Conservation (phyloP, 2,888 invertebrate species). For the Lasioglossum oenotherae region DNA sequence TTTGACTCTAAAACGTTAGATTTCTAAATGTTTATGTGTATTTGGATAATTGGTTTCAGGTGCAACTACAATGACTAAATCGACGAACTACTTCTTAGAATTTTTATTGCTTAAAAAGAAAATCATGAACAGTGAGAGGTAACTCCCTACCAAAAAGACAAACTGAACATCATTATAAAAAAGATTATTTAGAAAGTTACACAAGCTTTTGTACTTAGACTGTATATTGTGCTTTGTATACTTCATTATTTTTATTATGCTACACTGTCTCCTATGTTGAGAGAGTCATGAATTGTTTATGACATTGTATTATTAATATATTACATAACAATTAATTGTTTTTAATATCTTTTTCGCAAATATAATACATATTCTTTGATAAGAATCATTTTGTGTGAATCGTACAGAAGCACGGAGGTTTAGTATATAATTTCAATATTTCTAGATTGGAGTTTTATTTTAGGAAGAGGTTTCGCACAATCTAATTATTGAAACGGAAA, state of each 20-base stretch:
- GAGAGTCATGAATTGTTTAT: conserved; percentile 51
- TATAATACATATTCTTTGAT: conserved; percentile 33
- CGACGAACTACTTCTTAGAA: conserved; percentile 27
- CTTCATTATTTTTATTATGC: conserved; percentile 42
- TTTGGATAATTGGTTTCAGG: conserved; percentile 17
- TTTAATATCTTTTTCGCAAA: conserved; percentile 39
- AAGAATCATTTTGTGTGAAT: conserved; percentile 22
- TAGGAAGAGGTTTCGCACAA: conserved; percentile 19
- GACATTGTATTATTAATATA: conserved; percentile 24
- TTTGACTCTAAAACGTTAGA: conserved; percentile 24
- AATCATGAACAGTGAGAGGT: conserved; percentile 44
- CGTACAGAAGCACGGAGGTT: conserved; percentile 17
- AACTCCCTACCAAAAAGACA: conserved; percentile 41
- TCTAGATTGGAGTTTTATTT: conserved; percentile 13
- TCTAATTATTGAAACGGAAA: conserved; percentile 22
- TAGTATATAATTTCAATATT: conserved; percentile 27
- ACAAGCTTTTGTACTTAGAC: conserved; percentile 64
- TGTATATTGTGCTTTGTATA: conserved; percentile 65
- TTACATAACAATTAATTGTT: conserved; percentile 30
- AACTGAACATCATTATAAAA: conserved; percentile 56
- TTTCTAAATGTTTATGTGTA: background rate
- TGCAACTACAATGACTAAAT: conserved; percentile 24
- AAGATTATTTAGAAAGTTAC: conserved; percentile 52
- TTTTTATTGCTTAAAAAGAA: conserved; percentile 59
- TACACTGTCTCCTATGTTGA: conserved; percentile 46